A percentile compares a stretch with the other conserved stretches of the same genome.
Conservation (phyloP, 2,797 vertebrate genomes). For the Remorina albescens region DNA sequence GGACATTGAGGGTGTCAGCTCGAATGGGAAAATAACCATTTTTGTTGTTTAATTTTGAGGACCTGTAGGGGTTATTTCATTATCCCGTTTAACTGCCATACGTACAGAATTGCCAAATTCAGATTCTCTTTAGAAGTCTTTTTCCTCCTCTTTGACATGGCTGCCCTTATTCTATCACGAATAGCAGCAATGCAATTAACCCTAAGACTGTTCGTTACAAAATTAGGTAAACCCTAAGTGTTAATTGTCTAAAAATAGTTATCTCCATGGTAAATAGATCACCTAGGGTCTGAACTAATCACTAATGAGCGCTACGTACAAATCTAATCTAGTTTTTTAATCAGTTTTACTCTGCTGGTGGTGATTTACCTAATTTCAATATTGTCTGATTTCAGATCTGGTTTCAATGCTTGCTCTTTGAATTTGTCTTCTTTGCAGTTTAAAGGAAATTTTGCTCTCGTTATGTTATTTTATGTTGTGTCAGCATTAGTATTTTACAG, state of each 20-base stretch:
- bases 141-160: slow-evolving; percentile 54
- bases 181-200: slow-evolving; percentile 78
- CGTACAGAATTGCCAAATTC: too few species aligned
- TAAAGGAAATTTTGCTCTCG: background rate
- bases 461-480: too few species aligned
- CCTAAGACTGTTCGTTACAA: slow-evolving; percentile 73
- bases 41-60: background rate
- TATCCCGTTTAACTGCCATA: slow-evolving; percentile 1
- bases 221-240: slow-evolving; percentile 71
- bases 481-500: too few species aligned
- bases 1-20: too few species aligned
- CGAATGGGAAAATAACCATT: background rate
- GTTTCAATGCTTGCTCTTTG: background rate
- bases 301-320: slow-evolving; percentile 52
- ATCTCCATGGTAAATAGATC: slow-evolving; percentile 68
- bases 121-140: slow-evolving; percentile 50
- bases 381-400: background rate
- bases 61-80: background rate
- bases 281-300: slow-evolving; percentile 68
- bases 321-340: slow-evolving; percentile 38
- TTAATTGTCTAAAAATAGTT: slow-evolving; percentile 82
- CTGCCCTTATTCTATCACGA: slow-evolving; percentile 76
- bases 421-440: background rate
- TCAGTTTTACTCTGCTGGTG: slow-evolving; percentile 19
- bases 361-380: background rate